Percentiles rank a stretch among this genome's conserved stretches.
These are phyloP conservation scores for Vidua chalybeata DNA, from an alignment of 2,113 vertebrate genomes.

Conservation along the genomic window DNA sequence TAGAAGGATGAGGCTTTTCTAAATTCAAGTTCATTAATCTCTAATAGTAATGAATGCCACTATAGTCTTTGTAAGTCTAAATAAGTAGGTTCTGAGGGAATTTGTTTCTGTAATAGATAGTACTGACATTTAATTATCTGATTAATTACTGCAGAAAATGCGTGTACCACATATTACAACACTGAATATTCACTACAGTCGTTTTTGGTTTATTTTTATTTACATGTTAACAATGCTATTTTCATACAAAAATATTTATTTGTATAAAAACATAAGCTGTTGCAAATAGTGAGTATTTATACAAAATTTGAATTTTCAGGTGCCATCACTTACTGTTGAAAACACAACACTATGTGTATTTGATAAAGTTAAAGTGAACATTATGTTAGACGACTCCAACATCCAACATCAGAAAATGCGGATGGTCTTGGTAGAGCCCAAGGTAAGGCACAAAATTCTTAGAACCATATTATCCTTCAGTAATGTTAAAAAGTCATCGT, in stretches of 20 bases:
- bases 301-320: slow-evolving; percentile 70
- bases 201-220: background rate
- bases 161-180: background rate
- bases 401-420: slow-evolving; percentile 97
- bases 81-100: background rate
- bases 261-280: background rate
- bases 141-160: background rate
- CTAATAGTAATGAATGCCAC: background rate
- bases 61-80: background rate
- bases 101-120: background rate
- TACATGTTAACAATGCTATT: background rate
- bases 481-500: background rate
- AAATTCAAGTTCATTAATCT: background rate
- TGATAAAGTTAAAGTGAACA: slow-evolving; percentile 91
- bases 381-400: slow-evolving; percentile 91
- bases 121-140: background rate
- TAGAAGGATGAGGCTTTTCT: background rate
- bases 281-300: background rate
- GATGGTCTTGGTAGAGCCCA: slow-evolving; percentile 89
- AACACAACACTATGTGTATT: slow-evolving; percentile 86
- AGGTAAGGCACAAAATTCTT: slow-evolving; percentile 77
- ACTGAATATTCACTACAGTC: background rate
- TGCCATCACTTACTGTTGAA: slow-evolving; percentile 85
- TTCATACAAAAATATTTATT: background rate
- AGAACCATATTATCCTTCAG: background rate